These are phyloP conservation scores for Callimorpha dominula DNA, from an alignment of 2,888 invertebrate genomes.

Conservation along the genomic window DNA sequence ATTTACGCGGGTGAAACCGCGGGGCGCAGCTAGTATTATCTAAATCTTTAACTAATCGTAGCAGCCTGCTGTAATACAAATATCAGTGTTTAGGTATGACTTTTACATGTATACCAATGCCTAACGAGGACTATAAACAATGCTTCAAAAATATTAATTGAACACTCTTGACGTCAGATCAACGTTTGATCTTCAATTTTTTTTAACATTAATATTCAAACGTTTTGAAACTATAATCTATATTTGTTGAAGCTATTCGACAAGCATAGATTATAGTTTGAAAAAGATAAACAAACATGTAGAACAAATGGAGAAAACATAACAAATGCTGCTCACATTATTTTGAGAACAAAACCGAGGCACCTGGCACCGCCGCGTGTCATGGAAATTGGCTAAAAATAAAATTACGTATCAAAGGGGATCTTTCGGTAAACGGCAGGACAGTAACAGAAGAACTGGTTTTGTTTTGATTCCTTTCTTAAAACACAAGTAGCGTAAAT, in stretches of 20 bases:
- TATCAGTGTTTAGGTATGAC: background rate
- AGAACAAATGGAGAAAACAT: constrained; percentile 46
- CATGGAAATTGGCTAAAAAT: constrained; percentile 63
- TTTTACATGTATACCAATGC: background rate
- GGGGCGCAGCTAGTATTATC: too few relatives aligned
- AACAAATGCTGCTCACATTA: constrained; percentile 49
- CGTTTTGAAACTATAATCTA: constrained; percentile 7
- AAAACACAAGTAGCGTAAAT: too few relatives aligned
- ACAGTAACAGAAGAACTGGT: constrained; percentile 27
- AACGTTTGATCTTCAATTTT: constrained; percentile 9
- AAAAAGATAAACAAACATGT: constrained; percentile 42
- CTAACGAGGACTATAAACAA: background rate
- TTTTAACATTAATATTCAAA: constrained; percentile 10
- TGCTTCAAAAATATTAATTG: background rate
- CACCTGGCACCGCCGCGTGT: constrained; percentile 52
- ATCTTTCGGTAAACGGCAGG: constrained; percentile 31
- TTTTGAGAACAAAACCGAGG: constrained; percentile 52
- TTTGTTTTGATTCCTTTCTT: background rate
- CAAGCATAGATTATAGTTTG: constrained; percentile 20
- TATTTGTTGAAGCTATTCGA: constrained; percentile 9
- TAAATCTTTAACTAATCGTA: too few relatives aligned
- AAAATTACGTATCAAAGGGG: constrained; percentile 66
- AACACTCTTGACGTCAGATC: background rate
- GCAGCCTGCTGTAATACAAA: too few relatives aligned
- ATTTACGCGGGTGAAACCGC: too few relatives aligned